phyloP scores from a whole-genome alignment of 1,140 invertebrate genomes.

The Tetramorium alpestre region DNA sequence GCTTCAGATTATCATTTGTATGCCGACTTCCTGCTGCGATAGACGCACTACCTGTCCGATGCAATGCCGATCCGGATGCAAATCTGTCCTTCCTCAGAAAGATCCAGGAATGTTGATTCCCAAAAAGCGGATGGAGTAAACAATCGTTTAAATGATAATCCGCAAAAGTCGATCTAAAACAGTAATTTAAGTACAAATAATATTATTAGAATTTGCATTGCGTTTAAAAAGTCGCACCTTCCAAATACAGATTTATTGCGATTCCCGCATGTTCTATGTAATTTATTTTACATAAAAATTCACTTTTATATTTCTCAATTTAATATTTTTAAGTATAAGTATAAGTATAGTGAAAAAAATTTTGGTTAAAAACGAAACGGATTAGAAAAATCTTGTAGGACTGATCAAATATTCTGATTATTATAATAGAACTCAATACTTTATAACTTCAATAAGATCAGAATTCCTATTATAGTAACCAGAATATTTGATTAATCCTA shows the following conservation, averaged over 20 bases:
- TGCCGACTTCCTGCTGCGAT: constrained; percentile 75
- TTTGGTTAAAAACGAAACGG: too few relatives aligned
- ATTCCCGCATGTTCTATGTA: not conserved
- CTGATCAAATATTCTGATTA: too few relatives aligned
- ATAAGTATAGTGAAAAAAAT: too few relatives aligned
- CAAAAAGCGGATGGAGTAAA: not conserved
- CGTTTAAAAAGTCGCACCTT: not conserved
- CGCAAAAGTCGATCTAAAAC: not conserved
- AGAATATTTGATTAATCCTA: too few relatives aligned
- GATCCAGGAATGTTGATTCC: not conserved
- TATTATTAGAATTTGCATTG: not conserved
- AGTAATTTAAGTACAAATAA: not conserved
- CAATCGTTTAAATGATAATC: not conserved
- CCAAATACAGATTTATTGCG: not conserved
- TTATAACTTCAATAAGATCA: too few relatives aligned
- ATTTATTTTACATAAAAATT: too few relatives aligned
- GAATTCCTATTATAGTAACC: too few relatives aligned
- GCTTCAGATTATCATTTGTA: constrained; percentile 72
- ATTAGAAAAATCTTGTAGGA: too few relatives aligned
- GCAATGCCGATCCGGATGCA: constrained; percentile 53
- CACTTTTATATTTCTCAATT: too few relatives aligned
- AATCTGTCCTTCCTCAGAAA: constrained; percentile 22
- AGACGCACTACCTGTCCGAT: constrained; percentile 67
- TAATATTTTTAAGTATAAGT: too few relatives aligned
- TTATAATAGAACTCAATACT: too few relatives aligned